phyloP scores from a whole-genome alignment of 1,140 invertebrate species.

The Asobara japonica region DNA sequence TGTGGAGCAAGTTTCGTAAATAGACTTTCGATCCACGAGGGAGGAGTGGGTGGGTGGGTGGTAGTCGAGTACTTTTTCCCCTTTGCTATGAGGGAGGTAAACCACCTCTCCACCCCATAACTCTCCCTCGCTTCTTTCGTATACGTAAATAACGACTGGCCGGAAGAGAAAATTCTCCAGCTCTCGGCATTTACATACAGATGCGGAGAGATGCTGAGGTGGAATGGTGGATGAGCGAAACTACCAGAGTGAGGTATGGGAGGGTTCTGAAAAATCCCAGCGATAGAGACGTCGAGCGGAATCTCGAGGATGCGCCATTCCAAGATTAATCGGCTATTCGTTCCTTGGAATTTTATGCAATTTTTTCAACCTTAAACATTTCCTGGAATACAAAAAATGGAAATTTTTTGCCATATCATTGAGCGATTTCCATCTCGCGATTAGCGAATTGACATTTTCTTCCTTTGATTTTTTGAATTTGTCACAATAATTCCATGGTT shows the following conservation, averaged over 20 bases:
- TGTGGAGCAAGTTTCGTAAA: conserved; percentile 30
- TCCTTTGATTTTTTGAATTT: too few species aligned
- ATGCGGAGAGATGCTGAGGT: conserved; percentile 48
- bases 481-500: too few species aligned
- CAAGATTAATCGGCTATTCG: background rate
- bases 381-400: too few species aligned
- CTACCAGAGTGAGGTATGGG: background rate
- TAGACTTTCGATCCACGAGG: conserved; percentile 33
- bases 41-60: background rate
- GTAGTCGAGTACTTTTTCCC: background rate
- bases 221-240: background rate
- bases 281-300: conserved; percentile 11
- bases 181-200: conserved; percentile 62
- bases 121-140: conserved; percentile 51
- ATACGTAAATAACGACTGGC: conserved; percentile 56
- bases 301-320: background rate
- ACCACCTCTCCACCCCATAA: conserved; percentile 33
- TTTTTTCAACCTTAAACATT: too few species aligned
- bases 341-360: background rate
- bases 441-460: too few species aligned
- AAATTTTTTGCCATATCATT: too few species aligned
- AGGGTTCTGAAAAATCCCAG: background rate
- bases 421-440: too few species aligned
- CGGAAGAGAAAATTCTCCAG: conserved; percentile 56
- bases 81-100: conserved; percentile 26